phyloP scores from a whole-genome alignment of 2,888 invertebrate genomes.

The Acronicta alni region DNA sequence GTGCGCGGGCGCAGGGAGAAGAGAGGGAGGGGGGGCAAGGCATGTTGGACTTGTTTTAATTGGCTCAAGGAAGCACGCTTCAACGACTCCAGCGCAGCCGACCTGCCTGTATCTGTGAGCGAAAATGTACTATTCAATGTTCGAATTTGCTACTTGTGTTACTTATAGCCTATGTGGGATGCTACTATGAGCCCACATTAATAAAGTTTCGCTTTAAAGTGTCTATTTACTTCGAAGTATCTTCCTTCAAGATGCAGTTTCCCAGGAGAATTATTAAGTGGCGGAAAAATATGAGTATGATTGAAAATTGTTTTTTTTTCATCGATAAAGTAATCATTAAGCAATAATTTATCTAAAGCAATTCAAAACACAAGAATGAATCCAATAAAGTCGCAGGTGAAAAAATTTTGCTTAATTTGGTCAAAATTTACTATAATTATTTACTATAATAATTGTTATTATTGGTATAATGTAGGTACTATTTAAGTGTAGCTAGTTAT shows the following conservation, averaged over 20 bases:
- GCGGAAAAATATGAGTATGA: too few relatives aligned
- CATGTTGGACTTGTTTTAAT: constrained; percentile 73
- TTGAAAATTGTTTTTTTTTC: too few relatives aligned
- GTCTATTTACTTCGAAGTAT: background rate
- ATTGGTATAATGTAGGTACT: too few relatives aligned
- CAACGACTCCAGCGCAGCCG: constrained; percentile 70
- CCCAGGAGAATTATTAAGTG: background rate
- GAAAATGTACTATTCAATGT: constrained; percentile 54
- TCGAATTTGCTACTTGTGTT: constrained; percentile 39
- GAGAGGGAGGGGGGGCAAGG: constrained; percentile 46
- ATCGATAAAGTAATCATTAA: too few relatives aligned
- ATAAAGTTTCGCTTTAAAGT: background rate
- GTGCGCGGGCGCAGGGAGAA: constrained; percentile 33
- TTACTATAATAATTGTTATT: too few relatives aligned
- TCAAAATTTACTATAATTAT: too few relatives aligned
- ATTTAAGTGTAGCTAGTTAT: too few relatives aligned
- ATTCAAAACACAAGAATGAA: too few relatives aligned
- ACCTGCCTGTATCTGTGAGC: constrained; percentile 55
- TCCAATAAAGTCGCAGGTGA: too few relatives aligned
- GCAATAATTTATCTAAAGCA: too few relatives aligned
- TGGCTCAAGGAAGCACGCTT: constrained; percentile 83
- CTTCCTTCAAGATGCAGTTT: background rate
- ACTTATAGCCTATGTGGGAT: constrained; percentile 1
- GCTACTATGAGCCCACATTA: constrained; percentile 3
- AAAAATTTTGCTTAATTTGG: too few relatives aligned